A percentile compares a stretch with the other conserved stretches of the same genome.
These are phyloP conservation scores for Dryadula phaetusa DNA, from an alignment of 2,888 invertebrate species.

Conservation along the genomic window DNA sequence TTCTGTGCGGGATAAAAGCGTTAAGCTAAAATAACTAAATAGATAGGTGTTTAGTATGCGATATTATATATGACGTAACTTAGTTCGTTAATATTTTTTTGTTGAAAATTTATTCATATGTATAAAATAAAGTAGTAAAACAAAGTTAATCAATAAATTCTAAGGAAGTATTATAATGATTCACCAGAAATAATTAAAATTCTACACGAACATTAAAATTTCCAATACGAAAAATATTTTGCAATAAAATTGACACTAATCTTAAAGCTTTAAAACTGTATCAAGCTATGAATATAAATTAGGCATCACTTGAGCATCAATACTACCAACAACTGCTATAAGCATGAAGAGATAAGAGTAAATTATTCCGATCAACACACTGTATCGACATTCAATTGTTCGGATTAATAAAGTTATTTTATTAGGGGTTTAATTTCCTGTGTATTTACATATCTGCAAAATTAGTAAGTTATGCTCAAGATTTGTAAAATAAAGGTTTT, in stretches of 20 bases:
- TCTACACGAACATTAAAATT: not conserved
- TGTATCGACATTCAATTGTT: not conserved
- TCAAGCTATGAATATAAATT: slow-evolving; percentile 51
- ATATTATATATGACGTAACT: no score
- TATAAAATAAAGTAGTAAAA: not conserved
- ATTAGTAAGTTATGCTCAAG: no score
- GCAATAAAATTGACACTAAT: slow-evolving; percentile 24
- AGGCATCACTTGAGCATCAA: slow-evolving; percentile 46
- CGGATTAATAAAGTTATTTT: not conserved
- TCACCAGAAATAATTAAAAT: not conserved
- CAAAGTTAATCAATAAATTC: not conserved
- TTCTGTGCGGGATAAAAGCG: no score
- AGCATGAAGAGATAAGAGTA: not conserved
- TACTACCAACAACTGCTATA: not conserved
- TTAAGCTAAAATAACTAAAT: no score
- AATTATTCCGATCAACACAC: not conserved
- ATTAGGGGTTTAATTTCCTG: not conserved
- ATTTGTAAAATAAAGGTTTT: no score
- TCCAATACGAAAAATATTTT: slow-evolving; percentile 28
- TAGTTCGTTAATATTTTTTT: not conserved
- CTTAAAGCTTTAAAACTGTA: slow-evolving; percentile 22
- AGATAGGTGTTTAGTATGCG: no score
- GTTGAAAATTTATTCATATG: not conserved
- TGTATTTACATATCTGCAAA: not conserved
- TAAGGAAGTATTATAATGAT: not conserved